Conservation (phyloP, 37 sponge, comb jelly and placozoan species). For the Ephydatia muelleri region DNA sequence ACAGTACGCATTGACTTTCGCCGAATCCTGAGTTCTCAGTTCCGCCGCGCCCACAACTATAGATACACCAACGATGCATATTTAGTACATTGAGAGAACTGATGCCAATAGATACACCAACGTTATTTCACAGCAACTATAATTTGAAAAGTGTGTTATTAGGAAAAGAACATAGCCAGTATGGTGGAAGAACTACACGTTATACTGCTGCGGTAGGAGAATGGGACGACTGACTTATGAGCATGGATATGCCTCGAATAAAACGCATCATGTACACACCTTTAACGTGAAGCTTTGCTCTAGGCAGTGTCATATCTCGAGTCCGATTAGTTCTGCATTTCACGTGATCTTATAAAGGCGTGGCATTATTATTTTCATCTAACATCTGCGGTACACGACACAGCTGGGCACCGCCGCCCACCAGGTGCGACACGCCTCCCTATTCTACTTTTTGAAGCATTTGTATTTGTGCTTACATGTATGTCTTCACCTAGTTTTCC, state of each 20-base stretch:
- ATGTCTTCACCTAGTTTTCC: neutral
- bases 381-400: neutral
- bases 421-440: neutral
- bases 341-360: neutral
- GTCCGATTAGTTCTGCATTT: too few relatives aligned
- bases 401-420: neutral
- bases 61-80: too few relatives aligned
- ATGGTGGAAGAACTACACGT: too few relatives aligned
- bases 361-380: neutral
- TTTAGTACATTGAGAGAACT: too few relatives aligned
- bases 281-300: neutral
- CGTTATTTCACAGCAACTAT: too few relatives aligned
- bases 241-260: too few relatives aligned
- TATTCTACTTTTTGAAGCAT: neutral
- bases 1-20: neutral
- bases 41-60: neutral
- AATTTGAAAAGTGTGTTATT: too few relatives aligned
- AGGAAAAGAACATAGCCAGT: too few relatives aligned
- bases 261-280: neutral
- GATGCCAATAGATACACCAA: too few relatives aligned
- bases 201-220: too few relatives aligned
- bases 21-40: neutral
- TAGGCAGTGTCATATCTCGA: too few relatives aligned
- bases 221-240: too few relatives aligned
- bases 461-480: neutral